Evolutionary conservation across 2,888 invertebrate species (phyloP), one percentile per base, ranked within the genome.

Genomic region (Carterocephalus palaemon): DNA sequence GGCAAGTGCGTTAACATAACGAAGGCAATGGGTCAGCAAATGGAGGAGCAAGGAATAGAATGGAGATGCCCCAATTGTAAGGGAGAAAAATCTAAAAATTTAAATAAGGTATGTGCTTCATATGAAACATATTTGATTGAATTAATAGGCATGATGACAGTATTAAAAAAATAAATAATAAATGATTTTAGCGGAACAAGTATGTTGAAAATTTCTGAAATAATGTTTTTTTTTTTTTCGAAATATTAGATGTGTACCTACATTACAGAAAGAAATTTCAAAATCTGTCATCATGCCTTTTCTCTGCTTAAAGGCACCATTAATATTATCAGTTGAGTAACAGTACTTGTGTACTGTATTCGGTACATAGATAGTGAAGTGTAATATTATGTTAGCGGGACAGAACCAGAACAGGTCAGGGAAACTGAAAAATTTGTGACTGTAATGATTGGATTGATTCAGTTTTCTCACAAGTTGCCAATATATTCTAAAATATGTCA

Each of bases 1-100:
- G 98, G 98, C n/a, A 95, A 94, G 67, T 98, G 98, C 81, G 97
- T 98, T 7, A 95, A 95, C 60, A 94, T 98, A 28, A 96, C 96
- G 10, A 93, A 95, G 85, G 91, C 93, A 0, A 94, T 95, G 93
- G 96, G 95, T 41, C 91, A 94, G 62, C 93, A 95, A 78, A 96
- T 98, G 95, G 97, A 98, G 72, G 90, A 92, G 40, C 91, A 93
- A 56, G 94, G 95, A 4, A 90, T 92, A 51, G 95, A 95, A 67
- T 97, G 97, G 97, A 91, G 93, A 49, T 97, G 97, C 73, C 93
- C 95, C 0, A 93, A 93, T 66, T 97, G 96, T 74, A 92, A 91
- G 69, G 91, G 90, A 54, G 64, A 70, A n/a, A 83, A 82, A 54
- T 46, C 59, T 13, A 55, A 45, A 37, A 29, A 10, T 24, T 13